Evolutionary conservation across 1,140 invertebrate species (phyloP).

Genomic region (Planococcus citri): DNA sequence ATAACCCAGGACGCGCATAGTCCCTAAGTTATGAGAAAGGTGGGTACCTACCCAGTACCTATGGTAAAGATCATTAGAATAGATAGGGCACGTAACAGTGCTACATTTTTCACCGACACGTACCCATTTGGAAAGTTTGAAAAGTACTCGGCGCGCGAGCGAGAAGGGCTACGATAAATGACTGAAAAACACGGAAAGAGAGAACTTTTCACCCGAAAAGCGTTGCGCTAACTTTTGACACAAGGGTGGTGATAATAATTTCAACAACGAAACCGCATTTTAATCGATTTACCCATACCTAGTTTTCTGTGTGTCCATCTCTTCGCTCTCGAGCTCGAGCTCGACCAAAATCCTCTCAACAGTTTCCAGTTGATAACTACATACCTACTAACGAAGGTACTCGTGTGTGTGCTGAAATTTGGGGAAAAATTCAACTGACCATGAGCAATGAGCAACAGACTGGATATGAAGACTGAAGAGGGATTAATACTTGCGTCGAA

Average conservation of each 20-base stretch:
- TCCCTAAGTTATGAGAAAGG: too few relatives aligned
- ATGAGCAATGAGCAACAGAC: too few relatives aligned
- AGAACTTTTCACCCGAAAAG: neutral
- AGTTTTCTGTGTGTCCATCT: neutral
- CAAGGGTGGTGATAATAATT: neutral
- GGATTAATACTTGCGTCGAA: neutral
- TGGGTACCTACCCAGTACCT: too few relatives aligned
- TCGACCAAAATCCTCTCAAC: too few relatives aligned
- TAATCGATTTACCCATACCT: neutral
- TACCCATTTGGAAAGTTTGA: slow-evolving; percentile 8
- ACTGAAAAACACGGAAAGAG: slow-evolving; percentile 14
- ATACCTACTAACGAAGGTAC: too few relatives aligned
- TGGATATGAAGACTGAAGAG: too few relatives aligned
- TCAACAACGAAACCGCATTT: neutral
- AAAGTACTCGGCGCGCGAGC: neutral
- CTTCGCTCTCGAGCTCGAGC: too few relatives aligned
- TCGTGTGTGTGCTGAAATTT: too few relatives aligned
- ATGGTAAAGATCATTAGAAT: neutral
- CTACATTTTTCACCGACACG: slow-evolving; percentile 19
- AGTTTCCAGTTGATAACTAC: too few relatives aligned
- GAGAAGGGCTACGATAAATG: neutral
- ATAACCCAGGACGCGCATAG: too few relatives aligned
- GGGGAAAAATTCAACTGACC: too few relatives aligned
- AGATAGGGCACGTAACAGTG: slow-evolving; percentile 17
- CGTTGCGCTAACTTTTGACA: neutral